A percentile compares a stretch with the other conserved stretches of the same genome.
Conservation (phyloP, 2,797 vertebrate genomes). For the Centroberyx gerrardi region DNA sequence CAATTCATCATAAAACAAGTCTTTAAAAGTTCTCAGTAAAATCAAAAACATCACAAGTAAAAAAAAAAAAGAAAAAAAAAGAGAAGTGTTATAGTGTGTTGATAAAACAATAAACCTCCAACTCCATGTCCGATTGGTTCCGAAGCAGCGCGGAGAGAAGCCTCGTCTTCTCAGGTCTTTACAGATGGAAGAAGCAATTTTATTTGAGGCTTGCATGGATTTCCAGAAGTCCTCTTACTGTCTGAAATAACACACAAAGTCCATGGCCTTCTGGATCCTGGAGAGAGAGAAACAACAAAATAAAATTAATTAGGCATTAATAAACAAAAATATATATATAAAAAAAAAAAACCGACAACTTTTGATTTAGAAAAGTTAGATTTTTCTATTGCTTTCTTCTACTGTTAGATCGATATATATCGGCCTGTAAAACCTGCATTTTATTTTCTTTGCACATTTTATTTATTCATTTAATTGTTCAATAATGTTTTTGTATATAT, state of each 20-base stretch:
- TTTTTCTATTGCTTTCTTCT: no score
- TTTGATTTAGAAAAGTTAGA: no score
- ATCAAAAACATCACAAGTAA: constrained; percentile 49
- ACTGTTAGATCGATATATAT: no score
- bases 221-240: constrained; percentile 41
- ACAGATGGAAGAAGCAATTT: background rate
- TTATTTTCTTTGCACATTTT: no score
- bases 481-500: no score
- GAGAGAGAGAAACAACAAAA: constrained; percentile 9
- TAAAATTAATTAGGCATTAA: background rate
- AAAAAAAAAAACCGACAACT: background rate
- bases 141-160: constrained; percentile 71
- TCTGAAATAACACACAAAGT: constrained; percentile 84
- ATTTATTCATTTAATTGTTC: no score
- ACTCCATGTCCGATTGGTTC: constrained; percentile 55
- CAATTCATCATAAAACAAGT: constrained; percentile 66
- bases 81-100: constrained; percentile 57
- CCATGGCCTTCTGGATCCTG: constrained; percentile 91
- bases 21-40: constrained; percentile 58
- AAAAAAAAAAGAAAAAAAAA: constrained; percentile 32
- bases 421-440: no score
- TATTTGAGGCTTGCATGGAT: constrained; percentile 10
- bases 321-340: background rate
- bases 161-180: constrained; percentile 15
- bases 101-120: constrained; percentile 49